phyloP scores from a whole-genome alignment of 2,888 invertebrate species.

The Morpho helenor region DNA sequence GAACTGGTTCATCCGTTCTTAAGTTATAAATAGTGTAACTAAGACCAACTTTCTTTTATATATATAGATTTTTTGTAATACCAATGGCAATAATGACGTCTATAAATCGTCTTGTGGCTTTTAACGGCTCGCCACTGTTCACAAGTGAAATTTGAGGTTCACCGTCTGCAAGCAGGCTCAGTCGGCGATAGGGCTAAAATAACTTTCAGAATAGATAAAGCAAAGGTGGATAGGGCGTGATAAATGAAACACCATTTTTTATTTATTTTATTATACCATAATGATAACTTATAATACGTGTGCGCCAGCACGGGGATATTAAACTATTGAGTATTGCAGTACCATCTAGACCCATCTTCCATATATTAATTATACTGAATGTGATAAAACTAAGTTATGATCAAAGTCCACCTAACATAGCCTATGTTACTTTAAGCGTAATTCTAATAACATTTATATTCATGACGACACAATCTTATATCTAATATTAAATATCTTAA shows the following conservation, averaged over 20 bases:
- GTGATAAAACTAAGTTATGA: slow-evolving; percentile 44
- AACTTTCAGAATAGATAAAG: slow-evolving; percentile 83
- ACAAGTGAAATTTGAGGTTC: slow-evolving; percentile 86
- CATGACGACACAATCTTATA: slow-evolving; percentile 38
- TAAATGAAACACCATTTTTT: slow-evolving; percentile 27
- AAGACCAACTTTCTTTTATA: no score
- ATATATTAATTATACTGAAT: slow-evolving; percentile 60
- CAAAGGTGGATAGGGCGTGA: slow-evolving; percentile 63
- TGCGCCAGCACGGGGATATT: slow-evolving; percentile 40
- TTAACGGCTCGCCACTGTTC: slow-evolving; percentile 85
- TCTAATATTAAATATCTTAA: slow-evolving; percentile 23
- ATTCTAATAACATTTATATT: slow-evolving; percentile 39
- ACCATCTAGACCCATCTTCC: slow-evolving; percentile 45
- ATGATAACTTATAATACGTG: slow-evolving; percentile 50
- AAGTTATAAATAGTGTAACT: no score
- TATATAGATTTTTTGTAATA: slow-evolving; percentile 82
- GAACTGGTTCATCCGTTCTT: no score
- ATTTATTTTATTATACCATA: slow-evolving; percentile 30
- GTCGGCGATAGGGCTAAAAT: slow-evolving; percentile 79
- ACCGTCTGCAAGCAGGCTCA: slow-evolving; percentile 82
- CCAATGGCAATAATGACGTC: slow-evolving; percentile 82
- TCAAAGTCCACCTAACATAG: slow-evolving; percentile 22
- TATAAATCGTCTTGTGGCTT: slow-evolving; percentile 83
- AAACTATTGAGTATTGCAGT: slow-evolving; percentile 73
- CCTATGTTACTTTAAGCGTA: slow-evolving; percentile 22